Evolutionary conservation across 2,797 vertebrate species (phyloP).

Genomic region (Eurystomus glaucurus): DNA sequence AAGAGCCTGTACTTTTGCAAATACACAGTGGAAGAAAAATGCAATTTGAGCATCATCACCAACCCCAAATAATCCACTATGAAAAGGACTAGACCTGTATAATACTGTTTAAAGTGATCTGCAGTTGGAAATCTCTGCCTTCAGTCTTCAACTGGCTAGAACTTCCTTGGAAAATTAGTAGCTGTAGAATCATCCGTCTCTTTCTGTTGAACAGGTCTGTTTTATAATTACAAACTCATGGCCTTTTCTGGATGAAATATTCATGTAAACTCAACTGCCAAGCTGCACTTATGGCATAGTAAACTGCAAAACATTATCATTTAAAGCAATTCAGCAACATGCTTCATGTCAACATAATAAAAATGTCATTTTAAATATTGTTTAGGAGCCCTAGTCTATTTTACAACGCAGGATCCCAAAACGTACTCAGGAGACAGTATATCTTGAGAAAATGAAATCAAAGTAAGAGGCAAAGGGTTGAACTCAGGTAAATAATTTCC

Average conservation of each 20-base stretch:
- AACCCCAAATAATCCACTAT: not conserved
- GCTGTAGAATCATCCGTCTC: conserved; percentile 66
- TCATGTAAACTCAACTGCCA: conserved; percentile 79
- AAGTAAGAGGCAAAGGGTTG: conserved; percentile 25
- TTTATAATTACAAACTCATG: conserved; percentile 80
- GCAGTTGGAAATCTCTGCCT: conserved; percentile 19
- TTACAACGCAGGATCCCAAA: conserved; percentile 55
- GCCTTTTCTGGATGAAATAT: conserved; percentile 83
- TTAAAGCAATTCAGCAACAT: conserved; percentile 80
- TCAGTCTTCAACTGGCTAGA: not conserved
- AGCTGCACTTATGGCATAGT: conserved; percentile 78
- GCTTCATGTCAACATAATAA: conserved; percentile 80
- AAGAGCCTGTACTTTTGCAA: not conserved
- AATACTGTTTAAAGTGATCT: not conserved
- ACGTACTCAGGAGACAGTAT: conserved; percentile 55
- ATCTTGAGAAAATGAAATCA: conserved; percentile 66
- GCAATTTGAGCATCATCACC: not conserved
- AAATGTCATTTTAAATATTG: conserved; percentile 82
- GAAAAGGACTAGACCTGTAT: not conserved
- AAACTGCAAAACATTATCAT: conserved; percentile 81
- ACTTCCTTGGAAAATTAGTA: conserved; percentile 51
- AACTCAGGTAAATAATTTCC: conserved; percentile 4
- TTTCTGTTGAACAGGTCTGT: conserved; percentile 73
- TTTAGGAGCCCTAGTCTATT: conserved; percentile 75
- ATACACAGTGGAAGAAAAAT: not conserved